Conservation (phyloP, 2,113 vertebrate species). For the Rostratula benghalensis region DNA sequence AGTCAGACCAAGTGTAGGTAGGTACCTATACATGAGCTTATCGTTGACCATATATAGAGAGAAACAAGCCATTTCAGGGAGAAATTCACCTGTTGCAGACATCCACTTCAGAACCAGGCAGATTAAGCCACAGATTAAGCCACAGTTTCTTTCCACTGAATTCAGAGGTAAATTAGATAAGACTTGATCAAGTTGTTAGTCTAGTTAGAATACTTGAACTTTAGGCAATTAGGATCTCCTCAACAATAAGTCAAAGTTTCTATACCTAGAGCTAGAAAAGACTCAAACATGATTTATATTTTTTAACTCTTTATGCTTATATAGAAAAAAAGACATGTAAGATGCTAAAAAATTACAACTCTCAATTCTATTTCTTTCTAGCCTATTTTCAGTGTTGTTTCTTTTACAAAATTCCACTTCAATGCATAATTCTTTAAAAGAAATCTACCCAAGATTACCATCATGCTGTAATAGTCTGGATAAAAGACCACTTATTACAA, state of each 20-base stretch:
- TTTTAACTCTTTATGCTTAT: not conserved
- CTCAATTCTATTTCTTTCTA: not conserved
- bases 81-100: not conserved
- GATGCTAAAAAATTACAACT: not conserved
- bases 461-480: not conserved
- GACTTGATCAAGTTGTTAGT: not conserved
- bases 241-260: not conserved
- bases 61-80: not conserved
- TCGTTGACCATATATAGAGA: not conserved
- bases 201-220: not conserved
- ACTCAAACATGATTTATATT: not conserved
- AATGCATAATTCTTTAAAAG: not conserved
- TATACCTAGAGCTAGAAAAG: not conserved
- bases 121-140: not conserved
- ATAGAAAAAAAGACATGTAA: not conserved
- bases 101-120: not conserved
- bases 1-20: not conserved
- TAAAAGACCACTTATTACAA: slow-evolving; percentile 17
- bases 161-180: not conserved
- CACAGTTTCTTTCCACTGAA: not conserved
- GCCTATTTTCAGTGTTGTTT: not conserved
- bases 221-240: not conserved
- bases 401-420: not conserved
- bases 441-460: not conserved
- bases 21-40: not conserved